Conservation (phyloP, 2,113 vertebrate genomes). For the Merops nubicus region DNA sequence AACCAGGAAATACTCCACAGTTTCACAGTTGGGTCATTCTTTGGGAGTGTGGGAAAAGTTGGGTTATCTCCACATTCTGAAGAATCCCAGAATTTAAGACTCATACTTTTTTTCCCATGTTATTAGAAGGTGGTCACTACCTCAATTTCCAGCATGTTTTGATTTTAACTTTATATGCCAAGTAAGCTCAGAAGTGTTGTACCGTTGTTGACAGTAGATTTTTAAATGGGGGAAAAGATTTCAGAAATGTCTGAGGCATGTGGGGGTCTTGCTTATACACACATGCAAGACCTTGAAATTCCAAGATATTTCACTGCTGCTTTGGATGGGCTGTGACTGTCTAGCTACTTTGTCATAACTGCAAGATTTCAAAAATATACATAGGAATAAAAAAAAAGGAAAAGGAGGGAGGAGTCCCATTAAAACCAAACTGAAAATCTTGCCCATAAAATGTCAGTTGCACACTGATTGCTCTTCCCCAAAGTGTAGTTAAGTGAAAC, state of each 20-base stretch:
- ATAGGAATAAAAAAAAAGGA: neutral
- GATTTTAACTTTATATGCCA: neutral
- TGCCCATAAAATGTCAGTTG: neutral
- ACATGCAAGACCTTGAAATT: neutral
- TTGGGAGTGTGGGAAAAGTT: neutral
- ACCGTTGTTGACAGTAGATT: neutral
- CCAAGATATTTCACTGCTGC: neutral
- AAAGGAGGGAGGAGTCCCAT: neutral
- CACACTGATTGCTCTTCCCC: neutral
- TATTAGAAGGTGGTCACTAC: neutral
- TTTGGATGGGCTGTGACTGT: neutral
- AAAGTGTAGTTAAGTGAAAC: neutral
- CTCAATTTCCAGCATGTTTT: neutral
- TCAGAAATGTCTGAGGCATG: neutral
- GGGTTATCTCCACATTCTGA: neutral
- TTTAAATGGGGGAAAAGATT: neutral
- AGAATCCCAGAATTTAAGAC: neutral
- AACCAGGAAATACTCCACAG: neutral
- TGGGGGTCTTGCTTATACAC: neutral
- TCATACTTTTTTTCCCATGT: neutral
- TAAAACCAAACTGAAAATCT: neutral
- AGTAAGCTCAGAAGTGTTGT: neutral
- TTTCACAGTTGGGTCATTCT: neutral
- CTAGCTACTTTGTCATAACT: neutral
- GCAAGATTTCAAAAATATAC: neutral